A percentile compares a stretch with the other conserved stretches of the same genome.
phyloP scores from a whole-genome alignment of 2,888 invertebrate genomes.

The Tholera decimalis region DNA sequence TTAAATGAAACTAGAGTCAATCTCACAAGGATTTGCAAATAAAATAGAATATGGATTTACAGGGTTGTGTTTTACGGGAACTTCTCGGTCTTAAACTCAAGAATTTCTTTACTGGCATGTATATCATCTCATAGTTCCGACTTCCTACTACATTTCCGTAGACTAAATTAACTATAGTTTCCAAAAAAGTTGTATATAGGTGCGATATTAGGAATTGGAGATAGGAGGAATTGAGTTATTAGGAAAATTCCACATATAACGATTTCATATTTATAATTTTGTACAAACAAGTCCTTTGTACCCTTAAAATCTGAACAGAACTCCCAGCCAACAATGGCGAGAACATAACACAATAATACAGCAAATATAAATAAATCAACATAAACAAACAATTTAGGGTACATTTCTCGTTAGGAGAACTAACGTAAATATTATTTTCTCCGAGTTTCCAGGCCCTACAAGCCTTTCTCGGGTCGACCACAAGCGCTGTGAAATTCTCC shows the following conservation, averaged over 20 bases:
- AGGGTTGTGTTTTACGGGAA: too few relatives aligned
- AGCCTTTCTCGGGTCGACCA: slow-evolving; percentile 46
- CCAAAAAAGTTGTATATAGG: too few relatives aligned
- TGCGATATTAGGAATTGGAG: too few relatives aligned
- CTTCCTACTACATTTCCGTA: too few relatives aligned
- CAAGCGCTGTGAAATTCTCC: slow-evolving; percentile 45
- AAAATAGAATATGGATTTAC: too few relatives aligned
- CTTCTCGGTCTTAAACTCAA: too few relatives aligned
- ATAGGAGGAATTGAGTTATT: too few relatives aligned
- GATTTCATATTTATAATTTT: neutral
- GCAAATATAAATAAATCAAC: slow-evolving; percentile 42
- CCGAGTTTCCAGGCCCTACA: slow-evolving; percentile 17
- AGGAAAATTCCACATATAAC: neutral
- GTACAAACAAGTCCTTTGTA: slow-evolving; percentile 4
- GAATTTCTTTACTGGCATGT: too few relatives aligned
- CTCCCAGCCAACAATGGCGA: neutral
- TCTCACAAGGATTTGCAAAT: neutral
- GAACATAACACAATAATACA: slow-evolving; percentile 24
- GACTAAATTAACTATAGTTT: too few relatives aligned
- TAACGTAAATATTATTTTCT: slow-evolving; percentile 53
- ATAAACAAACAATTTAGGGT: slow-evolving; percentile 46
- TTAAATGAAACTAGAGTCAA: neutral
- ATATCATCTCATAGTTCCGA: too few relatives aligned
- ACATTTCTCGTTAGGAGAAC: slow-evolving; percentile 39
- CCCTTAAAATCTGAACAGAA: neutral